Evolutionary conservation across 2,888 invertebrate species (phyloP), one percentile per base, ranked within the genome.

Genomic region (Folsomia candida): DNA sequence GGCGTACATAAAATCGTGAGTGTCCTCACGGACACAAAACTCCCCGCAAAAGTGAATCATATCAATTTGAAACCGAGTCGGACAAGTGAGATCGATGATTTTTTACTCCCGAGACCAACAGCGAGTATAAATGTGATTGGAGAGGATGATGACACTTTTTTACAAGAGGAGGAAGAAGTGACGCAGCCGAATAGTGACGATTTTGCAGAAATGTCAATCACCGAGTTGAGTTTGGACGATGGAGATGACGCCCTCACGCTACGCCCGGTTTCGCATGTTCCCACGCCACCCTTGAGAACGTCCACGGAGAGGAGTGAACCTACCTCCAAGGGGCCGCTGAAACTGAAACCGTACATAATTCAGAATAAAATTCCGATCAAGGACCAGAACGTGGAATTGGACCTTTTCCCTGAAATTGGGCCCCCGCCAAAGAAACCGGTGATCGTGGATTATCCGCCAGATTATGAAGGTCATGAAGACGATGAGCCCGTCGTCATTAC

Each of bases 1-100:
- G 79, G 75, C 54, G 77, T 79, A 11, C 75, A 75, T 67, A 73
- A 79, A 37, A 79, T 79, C 68, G 78, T 79, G 3, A 75, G 74
- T 66, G 78, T 78, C 1, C 62, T 79, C 0, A 73, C 77, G 14
- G 76, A 76, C n/a, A 70, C 71, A 4, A 59, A 68, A 47, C 57
- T 64, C 14, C 24, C 70, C 20, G 11, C 58, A n/a, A 26, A 22
- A 24, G 11, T 22, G 18, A 47, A 47, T 18, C 9, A 18, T 11
- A 22, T 29, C 2, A 14, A 64, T 20, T 20, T 64, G 20, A 20
- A 64, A 18, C 64, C 64, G 3, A 51, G 51, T n/a, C 24, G 26
- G 26, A 59, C 59, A 6, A 25, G 18, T 25, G 59, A 25, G 6
- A 18, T 25, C 18, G 22, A 24, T 24, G 11, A 47, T 9, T 47